Evolutionary conservation across 2,113 vertebrate species (phyloP).

Genomic region (Cololabis saira): DNA sequence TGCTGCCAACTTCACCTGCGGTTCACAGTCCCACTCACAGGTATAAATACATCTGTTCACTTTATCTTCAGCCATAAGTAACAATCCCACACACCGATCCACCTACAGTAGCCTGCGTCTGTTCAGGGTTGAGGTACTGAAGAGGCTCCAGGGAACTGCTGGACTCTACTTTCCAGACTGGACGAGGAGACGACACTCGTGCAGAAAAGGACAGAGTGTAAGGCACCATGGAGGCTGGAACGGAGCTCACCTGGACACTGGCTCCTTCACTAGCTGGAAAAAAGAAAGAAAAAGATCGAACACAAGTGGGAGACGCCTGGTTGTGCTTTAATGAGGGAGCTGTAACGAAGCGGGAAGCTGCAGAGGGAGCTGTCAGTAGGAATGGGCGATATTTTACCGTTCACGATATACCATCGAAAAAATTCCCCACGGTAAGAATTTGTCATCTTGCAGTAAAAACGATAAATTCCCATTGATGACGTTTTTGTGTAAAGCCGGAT

Average conservation of each 20-base stretch:
- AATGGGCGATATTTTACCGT: too few relatives aligned
- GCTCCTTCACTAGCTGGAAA: conserved; percentile 53
- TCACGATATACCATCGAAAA: too few relatives aligned
- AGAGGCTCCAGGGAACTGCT: conserved; percentile 77
- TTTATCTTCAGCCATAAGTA: background rate
- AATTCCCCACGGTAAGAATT: too few relatives aligned
- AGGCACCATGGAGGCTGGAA: conserved; percentile 67
- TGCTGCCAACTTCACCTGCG: conserved; percentile 81
- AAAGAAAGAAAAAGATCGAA: background rate
- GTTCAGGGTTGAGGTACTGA: conserved; percentile 72
- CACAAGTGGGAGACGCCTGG: too few relatives aligned
- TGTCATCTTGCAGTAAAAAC: too few relatives aligned
- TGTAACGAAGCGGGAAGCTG: too few relatives aligned
- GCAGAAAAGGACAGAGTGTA: conserved; percentile 80
- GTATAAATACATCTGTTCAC: background rate
- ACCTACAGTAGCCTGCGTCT: conserved; percentile 82
- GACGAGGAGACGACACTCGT: conserved; percentile 77
- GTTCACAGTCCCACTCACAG: background rate
- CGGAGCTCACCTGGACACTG: conserved; percentile 63
- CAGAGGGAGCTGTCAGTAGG: too few relatives aligned
- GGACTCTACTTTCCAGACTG: conserved; percentile 82
- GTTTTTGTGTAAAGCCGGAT: too few relatives aligned
- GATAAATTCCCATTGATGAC: too few relatives aligned
- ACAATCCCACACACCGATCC: background rate
- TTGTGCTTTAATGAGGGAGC: too few relatives aligned